Base-by-base conservation (phyloP, 1,140 invertebrate species). In the Pachypsylla venusta region DNA sequence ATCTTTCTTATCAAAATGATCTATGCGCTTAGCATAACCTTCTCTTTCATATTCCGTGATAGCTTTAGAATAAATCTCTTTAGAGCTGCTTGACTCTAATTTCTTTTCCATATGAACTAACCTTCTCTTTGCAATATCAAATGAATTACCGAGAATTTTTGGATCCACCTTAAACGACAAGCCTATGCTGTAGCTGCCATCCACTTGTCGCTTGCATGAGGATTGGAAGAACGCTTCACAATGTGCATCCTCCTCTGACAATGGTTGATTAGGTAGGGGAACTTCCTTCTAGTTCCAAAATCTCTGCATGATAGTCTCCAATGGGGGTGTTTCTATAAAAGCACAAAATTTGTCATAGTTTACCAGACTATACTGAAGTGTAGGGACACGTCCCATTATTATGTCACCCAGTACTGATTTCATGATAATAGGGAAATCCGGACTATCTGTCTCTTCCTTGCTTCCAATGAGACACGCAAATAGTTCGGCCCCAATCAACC, bases 1-100 rank as follows among this genome's bases (percentile, higher is more conserved):
- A 71, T 35, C 30, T 12, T 35, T 35, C 16, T 35, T 35, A 16
- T 35, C 30, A 35, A 35, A 35, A 35, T 35, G 10, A 35, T 12
- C 30, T 35, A 35, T 35, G 30, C 30, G 30, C 16, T 35, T 35
- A 35, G 30, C 30, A 35, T 35, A 35, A 35, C 30, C 16, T 35
- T 35, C 30, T 35, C 30, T 35, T 35, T 35, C 30, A 35, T 35
- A 35, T 35, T 35, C 30, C 10, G 30, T 35, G 30, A 35, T 35
- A 12, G 30, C 30, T 16, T 16, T 35, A 12, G 30, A 35, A 35
- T 35, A 35, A 35, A 35, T 35, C 16, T 35, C 30, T 35, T 35
- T 35, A 35, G 30, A 35, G 30, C 16, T 35, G 30, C 30, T 35
- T 35, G 16, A 35, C 30, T 35, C 30, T 35, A 35, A 35, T 35